phyloP scores from a whole-genome alignment of 2,113 vertebrate species.

The Uria lomvia region DNA sequence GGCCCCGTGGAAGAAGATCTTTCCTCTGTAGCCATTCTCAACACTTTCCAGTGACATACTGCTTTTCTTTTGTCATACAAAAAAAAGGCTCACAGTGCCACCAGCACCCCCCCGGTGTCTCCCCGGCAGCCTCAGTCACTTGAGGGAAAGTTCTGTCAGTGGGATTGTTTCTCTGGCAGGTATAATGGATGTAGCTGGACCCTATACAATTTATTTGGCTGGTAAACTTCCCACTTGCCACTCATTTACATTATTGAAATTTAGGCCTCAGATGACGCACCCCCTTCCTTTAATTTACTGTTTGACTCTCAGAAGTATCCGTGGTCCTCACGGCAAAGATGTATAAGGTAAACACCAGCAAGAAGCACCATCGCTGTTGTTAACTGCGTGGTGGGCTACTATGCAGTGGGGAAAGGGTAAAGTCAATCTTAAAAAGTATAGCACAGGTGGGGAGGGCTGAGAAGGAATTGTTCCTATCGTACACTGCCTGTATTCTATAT shows the following conservation, averaged over 20 bases:
- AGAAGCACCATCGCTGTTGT: neutral
- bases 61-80: neutral
- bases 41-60: neutral
- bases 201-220: neutral
- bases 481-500: neutral
- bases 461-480: neutral
- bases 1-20: neutral
- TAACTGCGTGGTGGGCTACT: neutral
- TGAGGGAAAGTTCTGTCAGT: neutral
- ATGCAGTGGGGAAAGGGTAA: neutral
- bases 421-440: neutral
- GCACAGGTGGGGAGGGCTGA: fast-evolving
- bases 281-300: neutral
- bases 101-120: neutral
- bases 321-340: neutral
- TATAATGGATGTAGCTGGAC: neutral
- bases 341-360: neutral
- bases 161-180: neutral
- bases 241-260: neutral
- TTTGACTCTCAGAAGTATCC: neutral
- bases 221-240: neutral
- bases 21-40: neutral
- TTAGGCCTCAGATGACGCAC: neutral
- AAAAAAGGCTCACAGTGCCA: fast-evolving
- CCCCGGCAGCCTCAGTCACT: neutral